These are phyloP conservation scores for Buceros bicornis DNA, from an alignment of 2,797 vertebrate species.

Conservation along the genomic window DNA sequence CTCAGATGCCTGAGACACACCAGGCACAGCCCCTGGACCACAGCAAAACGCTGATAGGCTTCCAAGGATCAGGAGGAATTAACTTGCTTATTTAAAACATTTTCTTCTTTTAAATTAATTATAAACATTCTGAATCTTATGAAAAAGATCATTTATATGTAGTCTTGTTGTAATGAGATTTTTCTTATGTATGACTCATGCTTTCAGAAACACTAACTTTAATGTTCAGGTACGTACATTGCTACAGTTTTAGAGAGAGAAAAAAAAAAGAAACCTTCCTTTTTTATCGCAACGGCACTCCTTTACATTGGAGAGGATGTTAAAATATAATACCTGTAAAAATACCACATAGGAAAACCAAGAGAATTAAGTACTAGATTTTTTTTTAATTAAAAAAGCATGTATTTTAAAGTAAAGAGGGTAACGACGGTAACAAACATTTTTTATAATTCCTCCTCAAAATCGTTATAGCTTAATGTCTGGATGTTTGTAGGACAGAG, in stretches of 20 bases:
- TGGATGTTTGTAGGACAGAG: not conserved
- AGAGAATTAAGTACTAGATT: not conserved
- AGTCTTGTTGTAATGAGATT: not conserved
- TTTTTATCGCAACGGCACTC: not conserved
- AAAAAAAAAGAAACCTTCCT: not conserved
- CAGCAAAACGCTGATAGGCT: not conserved
- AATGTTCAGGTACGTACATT: not conserved
- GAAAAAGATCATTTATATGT: not conserved
- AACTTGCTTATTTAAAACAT: constrained; percentile 42
- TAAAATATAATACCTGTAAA: not conserved
- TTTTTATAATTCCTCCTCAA: not conserved
- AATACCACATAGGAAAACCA: not conserved
- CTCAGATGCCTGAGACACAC: constrained; percentile 28
- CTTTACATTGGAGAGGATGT: not conserved
- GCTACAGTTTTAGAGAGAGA: not conserved
- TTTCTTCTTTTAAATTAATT: not conserved
- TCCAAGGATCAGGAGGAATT: constrained; percentile 34
- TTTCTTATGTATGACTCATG: not conserved
- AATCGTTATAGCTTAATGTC: not conserved
- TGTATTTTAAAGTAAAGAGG: not conserved
- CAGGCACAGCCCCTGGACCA: not conserved
- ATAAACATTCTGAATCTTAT: not conserved
- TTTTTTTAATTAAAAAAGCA: not conserved
- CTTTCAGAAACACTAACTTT: not conserved
- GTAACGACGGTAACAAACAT: not conserved